These are phyloP conservation scores for Lepidothrix coronata DNA, from an alignment of 2,113 vertebrate species.

Conservation along the genomic window DNA sequence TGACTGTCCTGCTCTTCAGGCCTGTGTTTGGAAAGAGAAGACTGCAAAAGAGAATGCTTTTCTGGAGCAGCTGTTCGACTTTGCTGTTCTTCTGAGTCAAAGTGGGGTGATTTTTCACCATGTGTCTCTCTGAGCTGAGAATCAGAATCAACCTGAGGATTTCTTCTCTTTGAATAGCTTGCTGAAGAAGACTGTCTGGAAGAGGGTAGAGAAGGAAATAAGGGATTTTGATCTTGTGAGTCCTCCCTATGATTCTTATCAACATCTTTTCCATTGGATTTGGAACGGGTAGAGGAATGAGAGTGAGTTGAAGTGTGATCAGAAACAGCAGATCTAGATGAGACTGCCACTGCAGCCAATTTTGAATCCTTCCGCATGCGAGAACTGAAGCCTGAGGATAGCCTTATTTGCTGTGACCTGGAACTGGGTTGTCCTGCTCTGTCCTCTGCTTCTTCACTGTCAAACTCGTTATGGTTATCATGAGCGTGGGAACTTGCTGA, in stretches of 20 bases:
- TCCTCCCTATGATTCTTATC: neutral
- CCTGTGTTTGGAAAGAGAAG: slow-evolving; percentile 21
- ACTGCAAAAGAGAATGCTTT: slow-evolving; percentile 46
- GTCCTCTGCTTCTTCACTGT: slow-evolving; percentile 19
- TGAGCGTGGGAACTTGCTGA: neutral
- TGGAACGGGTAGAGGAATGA: neutral
- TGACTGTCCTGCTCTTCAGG: neutral
- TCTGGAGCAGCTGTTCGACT: slow-evolving; percentile 36
- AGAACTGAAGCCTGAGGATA: neutral
- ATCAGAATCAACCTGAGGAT: slow-evolving; percentile 22
- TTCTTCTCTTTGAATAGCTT: slow-evolving; percentile 47
- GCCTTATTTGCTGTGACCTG: neutral
- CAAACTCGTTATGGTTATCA: neutral
- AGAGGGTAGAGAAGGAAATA: slow-evolving; percentile 28
- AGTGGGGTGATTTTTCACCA: neutral
- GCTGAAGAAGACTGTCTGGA: slow-evolving; percentile 59
- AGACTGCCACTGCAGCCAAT: neutral
- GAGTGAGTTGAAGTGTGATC: slow-evolving; percentile 6
- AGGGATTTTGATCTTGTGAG: slow-evolving; percentile 26
- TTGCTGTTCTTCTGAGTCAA: neutral
- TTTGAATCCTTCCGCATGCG: neutral
- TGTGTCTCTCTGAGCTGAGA: neutral
- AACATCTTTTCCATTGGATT: neutral
- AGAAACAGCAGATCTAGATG: neutral
- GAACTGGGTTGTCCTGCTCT: slow-evolving; percentile 4